These are phyloP conservation scores for Protobothrops flavoviridis DNA, from an alignment of 2,113 vertebrate species.

Conservation along the genomic window DNA sequence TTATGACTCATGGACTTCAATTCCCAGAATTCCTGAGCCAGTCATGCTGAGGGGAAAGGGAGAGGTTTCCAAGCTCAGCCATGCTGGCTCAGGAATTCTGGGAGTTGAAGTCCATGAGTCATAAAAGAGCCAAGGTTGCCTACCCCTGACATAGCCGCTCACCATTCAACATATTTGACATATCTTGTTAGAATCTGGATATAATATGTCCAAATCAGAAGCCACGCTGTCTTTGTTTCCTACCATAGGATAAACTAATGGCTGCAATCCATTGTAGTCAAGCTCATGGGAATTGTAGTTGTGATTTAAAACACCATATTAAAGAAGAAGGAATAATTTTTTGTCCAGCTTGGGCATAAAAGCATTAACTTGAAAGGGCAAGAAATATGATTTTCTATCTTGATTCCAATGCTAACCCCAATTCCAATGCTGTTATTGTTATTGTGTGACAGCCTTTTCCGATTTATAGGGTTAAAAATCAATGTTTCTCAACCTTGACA, in stretches of 20 bases:
- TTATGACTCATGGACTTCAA: no score
- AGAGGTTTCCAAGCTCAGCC: no score
- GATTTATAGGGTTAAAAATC: not conserved
- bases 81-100: no score
- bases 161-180: not conserved
- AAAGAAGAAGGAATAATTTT: conserved; percentile 12
- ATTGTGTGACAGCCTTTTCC: not conserved
- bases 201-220: not conserved
- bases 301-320: conserved; percentile 21
- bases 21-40: no score
- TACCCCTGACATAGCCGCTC: no score
- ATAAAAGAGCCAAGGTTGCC: no score
- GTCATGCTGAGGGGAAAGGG: no score
- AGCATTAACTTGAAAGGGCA: not conserved
- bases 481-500: no score
- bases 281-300: not conserved
- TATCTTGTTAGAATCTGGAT: not conserved
- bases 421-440: no score
- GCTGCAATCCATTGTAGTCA: not conserved
- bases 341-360: conserved; percentile 19
- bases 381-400: conserved; percentile 15
- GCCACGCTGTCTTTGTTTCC: not conserved
- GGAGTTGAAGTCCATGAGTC: no score
- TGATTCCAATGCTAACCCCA: not conserved
- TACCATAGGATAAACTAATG: not conserved